Evolutionary conservation across 2,113 vertebrate genomes (phyloP).

Genomic region (Calcarius ornatus): DNA sequence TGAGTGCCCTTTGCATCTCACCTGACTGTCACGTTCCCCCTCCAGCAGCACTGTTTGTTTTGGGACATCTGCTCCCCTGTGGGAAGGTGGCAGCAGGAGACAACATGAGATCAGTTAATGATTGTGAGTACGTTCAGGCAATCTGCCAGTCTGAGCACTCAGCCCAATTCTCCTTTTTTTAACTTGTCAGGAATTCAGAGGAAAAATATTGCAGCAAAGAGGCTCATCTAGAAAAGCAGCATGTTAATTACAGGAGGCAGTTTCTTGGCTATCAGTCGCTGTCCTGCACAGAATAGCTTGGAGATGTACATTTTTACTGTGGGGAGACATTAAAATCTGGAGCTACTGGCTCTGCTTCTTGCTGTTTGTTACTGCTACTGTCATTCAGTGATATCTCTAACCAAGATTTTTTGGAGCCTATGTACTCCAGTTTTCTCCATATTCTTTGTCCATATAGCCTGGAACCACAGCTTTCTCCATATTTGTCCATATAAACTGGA

Average conservation of each 20-base stretch:
- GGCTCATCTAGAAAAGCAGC: neutral
- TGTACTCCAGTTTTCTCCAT: neutral
- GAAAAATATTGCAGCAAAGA: neutral
- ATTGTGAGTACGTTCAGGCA: constrained; percentile 6
- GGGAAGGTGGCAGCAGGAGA: constrained; percentile 43
- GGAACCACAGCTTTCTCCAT: neutral
- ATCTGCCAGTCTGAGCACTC: constrained; percentile 30
- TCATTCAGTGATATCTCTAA: neutral
- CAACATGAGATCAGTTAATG: neutral
- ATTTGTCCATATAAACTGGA: neutral
- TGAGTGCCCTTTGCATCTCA: neutral
- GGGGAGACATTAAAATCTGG: neutral
- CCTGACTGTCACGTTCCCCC: neutral
- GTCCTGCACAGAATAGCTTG: neutral
- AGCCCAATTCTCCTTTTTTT: neutral
- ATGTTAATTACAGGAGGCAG: constrained; percentile 18
- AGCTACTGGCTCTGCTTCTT: neutral
- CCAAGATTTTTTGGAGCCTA: neutral
- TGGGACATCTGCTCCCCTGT: constrained; percentile 24
- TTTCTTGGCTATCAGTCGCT: constrained; percentile 39
- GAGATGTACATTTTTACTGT: neutral
- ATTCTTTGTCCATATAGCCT: neutral
- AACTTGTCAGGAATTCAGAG: constrained; percentile 34
- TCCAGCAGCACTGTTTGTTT: neutral
- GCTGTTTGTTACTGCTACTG: neutral